A percentile compares a stretch with the other conserved stretches of the same genome.
Conservation (phyloP, 2,113 vertebrate species). For the Semnornis frantzii region DNA sequence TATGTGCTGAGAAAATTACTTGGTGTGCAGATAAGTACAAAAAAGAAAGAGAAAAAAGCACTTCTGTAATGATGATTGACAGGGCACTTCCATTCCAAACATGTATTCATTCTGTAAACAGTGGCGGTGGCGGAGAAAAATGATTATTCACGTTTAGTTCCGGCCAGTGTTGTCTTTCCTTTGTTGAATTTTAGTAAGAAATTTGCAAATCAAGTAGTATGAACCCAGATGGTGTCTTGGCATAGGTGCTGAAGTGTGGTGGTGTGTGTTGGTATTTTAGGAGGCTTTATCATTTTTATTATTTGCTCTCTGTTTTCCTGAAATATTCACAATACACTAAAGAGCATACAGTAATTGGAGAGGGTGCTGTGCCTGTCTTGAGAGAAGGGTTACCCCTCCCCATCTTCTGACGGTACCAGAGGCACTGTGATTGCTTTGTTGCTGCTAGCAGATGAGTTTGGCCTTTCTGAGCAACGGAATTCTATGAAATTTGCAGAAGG, state of each 20-base stretch:
- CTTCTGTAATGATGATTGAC: conserved; percentile 30
- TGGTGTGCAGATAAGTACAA: neutral
- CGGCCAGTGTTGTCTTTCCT: neutral
- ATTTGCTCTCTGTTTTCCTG: neutral
- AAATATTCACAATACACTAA: neutral
- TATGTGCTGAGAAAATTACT: neutral
- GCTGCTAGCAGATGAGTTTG: neutral
- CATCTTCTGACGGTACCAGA: neutral
- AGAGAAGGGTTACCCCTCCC: neutral
- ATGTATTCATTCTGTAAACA: neutral
- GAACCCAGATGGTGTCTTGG: neutral
- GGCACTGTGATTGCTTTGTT: neutral
- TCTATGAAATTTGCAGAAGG: neutral
- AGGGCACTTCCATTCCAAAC: conserved; percentile 3
- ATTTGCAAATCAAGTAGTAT: neutral
- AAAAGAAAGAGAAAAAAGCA: conserved; percentile 11
- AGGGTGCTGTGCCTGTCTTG: neutral
- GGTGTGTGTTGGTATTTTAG: neutral
- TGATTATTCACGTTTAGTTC: conserved; percentile 4
- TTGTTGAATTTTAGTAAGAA: neutral
- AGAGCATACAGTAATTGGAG: neutral
- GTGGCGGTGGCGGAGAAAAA: neutral
- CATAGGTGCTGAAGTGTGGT: neutral
- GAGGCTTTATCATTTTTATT: neutral
- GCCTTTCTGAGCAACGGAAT: neutral